Conservation (phyloP, 2,797 vertebrate species). For the Alcedo quadribrachys region DNA sequence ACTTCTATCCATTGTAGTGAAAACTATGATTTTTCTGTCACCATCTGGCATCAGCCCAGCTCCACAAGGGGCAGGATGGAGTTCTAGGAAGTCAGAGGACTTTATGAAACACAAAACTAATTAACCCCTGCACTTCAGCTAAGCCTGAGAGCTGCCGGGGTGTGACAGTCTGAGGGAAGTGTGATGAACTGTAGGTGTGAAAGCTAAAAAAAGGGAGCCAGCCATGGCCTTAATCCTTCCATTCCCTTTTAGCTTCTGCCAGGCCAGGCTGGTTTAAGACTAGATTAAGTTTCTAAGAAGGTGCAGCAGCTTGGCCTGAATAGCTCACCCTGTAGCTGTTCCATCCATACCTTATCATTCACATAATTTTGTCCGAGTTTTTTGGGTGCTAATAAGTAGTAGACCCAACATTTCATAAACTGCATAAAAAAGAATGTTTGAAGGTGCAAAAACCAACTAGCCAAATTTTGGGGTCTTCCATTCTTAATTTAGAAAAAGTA, state of each 20-base stretch:
- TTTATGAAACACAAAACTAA: not conserved
- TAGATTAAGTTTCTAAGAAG: conserved; percentile 47
- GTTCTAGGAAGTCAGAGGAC: not conserved
- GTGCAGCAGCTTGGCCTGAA: conserved; percentile 30
- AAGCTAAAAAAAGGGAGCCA: not conserved
- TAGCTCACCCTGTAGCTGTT: not conserved
- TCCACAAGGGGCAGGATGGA: not conserved
- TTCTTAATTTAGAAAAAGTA: not conserved
- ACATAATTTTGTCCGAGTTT: not conserved
- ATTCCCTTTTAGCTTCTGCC: not conserved
- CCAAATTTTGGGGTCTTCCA: not conserved
- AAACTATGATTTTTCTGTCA: not conserved
- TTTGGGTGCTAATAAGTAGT: not conserved
- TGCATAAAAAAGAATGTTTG: not conserved
- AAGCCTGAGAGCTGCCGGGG: not conserved
- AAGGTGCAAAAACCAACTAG: not conserved
- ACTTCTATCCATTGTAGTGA: not conserved
- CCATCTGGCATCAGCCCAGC: not conserved
- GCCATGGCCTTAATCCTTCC: conserved; percentile 8
- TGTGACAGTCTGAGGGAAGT: not conserved
- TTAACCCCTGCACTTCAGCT: accelerated
- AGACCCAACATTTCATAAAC: not conserved
- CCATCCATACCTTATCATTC: not conserved
- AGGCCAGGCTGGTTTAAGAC: conserved; percentile 12
- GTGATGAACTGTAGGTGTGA: not conserved